Evolutionary conservation across 1,140 invertebrate species (phyloP).

Genomic region (Lineus longissimus): DNA sequence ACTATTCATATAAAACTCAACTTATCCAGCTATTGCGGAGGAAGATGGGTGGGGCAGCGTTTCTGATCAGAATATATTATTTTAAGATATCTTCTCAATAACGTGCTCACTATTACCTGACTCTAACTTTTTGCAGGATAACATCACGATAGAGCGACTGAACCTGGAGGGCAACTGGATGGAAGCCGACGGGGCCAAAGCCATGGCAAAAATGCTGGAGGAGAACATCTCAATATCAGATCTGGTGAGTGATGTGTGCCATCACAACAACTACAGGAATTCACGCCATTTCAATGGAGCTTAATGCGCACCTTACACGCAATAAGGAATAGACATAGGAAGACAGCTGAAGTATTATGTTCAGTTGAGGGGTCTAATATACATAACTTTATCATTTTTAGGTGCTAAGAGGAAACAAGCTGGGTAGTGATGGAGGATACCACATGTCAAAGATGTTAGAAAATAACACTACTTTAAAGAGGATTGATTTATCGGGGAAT

Average conservation of each 20-base stretch:
- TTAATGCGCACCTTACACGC: no score
- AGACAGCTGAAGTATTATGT: neutral
- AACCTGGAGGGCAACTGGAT: constrained; percentile 27
- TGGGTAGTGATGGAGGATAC: constrained; percentile 35
- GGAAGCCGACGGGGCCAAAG: constrained; percentile 19
- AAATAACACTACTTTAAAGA: constrained; percentile 37
- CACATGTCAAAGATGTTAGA: constrained; percentile 41
- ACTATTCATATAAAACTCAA: no score
- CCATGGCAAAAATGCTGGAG: constrained; percentile 22
- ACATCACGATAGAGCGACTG: constrained; percentile 19
- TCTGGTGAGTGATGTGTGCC: constrained; percentile 14
- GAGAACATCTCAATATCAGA: constrained; percentile 26
- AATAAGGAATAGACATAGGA: no score
- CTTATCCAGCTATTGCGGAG: no score
- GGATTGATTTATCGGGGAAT: constrained; percentile 46
- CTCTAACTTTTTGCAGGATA: constrained; percentile 12
- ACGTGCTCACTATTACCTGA: no score
- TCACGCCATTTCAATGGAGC: no score
- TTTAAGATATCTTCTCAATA: no score
- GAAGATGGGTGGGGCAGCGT: no score
- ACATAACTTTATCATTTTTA: constrained; percentile 14
- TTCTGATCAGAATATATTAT: no score
- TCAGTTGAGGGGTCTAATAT: neutral
- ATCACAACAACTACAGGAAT: no score
- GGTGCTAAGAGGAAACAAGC: constrained; percentile 43